These are phyloP conservation scores for Nomada goodeniana DNA, from an alignment of 2,888 invertebrate species.

Conservation along the genomic window DNA sequence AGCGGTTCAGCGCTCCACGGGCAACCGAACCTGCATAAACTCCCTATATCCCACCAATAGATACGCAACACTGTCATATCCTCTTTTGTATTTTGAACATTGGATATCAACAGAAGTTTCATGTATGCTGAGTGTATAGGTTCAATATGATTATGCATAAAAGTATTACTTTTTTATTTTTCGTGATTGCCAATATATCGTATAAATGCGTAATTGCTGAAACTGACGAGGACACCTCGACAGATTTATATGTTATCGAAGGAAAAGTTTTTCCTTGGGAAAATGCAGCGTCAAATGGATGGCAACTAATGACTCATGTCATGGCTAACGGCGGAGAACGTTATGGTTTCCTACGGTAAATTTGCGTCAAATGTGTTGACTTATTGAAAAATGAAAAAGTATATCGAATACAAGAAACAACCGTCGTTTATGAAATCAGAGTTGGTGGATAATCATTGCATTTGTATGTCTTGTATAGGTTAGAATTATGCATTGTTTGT, in stretches of 20 bases:
- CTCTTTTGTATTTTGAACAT: too few relatives aligned
- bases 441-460: neutral
- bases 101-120: too few relatives aligned
- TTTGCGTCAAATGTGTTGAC: neutral
- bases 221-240: constrained; percentile 84
- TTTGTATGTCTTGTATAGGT: constrained; percentile 6
- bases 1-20: too few relatives aligned
- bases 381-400: neutral
- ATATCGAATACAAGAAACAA: too few relatives aligned
- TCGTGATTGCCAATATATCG: constrained; percentile 51
- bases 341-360: constrained; percentile 91
- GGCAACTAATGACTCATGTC: constrained; percentile 91
- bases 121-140: too few relatives aligned
- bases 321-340: constrained; percentile 96
- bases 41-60: too few relatives aligned
- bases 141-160: constrained; percentile 41
- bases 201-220: constrained; percentile 70
- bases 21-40: too few relatives aligned
- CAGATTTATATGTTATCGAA: constrained; percentile 90
- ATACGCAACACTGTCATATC: too few relatives aligned
- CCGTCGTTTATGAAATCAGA: too few relatives aligned
- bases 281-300: constrained; percentile 86
- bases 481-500: constrained; percentile 8
- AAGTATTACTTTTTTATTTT: constrained; percentile 40
- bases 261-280: constrained; percentile 92